Evolutionary conservation across 2,113 vertebrate genomes (phyloP).

Genomic region (Elephas maximus): DNA sequence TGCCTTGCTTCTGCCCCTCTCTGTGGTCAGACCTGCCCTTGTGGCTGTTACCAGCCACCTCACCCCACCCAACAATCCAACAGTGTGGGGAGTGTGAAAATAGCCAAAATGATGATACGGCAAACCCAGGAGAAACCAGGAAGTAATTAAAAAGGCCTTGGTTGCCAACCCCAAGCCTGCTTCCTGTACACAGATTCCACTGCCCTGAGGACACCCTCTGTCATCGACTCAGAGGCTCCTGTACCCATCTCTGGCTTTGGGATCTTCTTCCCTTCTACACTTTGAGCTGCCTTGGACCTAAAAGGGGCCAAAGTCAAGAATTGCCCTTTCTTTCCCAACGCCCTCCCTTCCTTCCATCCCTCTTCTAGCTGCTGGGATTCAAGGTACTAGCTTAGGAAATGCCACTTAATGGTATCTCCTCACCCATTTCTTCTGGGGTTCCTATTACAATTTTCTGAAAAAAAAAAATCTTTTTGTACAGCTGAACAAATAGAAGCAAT

Average conservation of each 20-base stretch:
- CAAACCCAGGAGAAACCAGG: neutral
- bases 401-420: neutral
- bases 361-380: neutral
- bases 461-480: neutral
- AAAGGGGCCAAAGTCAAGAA: neutral
- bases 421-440: neutral
- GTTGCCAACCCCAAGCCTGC: neutral
- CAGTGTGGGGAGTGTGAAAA: neutral
- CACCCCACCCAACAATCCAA: neutral
- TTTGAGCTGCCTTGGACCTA: neutral
- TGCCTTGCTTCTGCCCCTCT: neutral
- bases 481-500: neutral
- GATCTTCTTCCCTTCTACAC: neutral
- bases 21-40: neutral
- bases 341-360: neutral
- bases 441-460: neutral
- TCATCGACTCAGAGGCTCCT: neutral
- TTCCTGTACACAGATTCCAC: neutral
- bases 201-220: too few species aligned
- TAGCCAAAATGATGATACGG: neutral
- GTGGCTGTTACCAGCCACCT: neutral
- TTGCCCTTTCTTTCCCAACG: neutral
- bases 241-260: neutral
- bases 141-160: neutral
- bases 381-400: neutral